Evolutionary conservation across 30 jellyfish, hydroid and myxozoan genomes (phyloP).

Genomic region (Morbakka virulenta): DNA sequence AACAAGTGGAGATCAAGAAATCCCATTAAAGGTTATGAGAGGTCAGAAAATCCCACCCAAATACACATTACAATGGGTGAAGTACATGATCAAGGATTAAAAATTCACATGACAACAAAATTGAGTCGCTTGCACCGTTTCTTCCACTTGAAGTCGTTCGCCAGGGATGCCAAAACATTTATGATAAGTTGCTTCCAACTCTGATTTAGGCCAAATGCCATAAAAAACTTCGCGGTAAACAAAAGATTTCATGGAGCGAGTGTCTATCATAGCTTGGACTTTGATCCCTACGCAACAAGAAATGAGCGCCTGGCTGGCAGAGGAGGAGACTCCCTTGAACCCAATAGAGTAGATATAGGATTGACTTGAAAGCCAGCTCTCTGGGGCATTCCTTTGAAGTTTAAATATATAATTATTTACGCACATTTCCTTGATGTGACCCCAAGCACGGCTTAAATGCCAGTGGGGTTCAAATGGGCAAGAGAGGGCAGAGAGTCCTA

Average conservation of each 20-base stretch:
- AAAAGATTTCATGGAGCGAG: constrained; percentile 59
- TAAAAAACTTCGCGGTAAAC: constrained; percentile 3
- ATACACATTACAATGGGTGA: not conserved
- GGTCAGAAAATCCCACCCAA: constrained; percentile 43
- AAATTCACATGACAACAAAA: not conserved
- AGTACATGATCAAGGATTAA: not conserved
- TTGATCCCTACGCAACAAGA: constrained; percentile 4
- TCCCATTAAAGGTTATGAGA: constrained; percentile 2
- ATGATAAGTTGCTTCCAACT: not conserved
- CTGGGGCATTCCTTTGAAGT: constrained; percentile 52
- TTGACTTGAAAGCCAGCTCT: constrained; percentile 54
- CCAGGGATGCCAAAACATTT: constrained; percentile 38
- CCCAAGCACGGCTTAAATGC: constrained; percentile 35
- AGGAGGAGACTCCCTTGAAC: not conserved
- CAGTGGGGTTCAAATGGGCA: constrained; percentile 22
- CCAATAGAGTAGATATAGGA: constrained; percentile 38
- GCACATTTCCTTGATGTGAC: constrained; percentile 1
- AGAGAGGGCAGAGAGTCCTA: constrained; percentile 10
- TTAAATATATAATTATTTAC: constrained; percentile 17
- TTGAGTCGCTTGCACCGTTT: constrained; percentile 13
- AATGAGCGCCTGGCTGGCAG: constrained; percentile 11
- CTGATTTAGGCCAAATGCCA: not conserved
- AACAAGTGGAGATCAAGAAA: too few species aligned
- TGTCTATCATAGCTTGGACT: constrained; percentile 32
- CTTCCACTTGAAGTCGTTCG: not conserved